Evolutionary conservation across 2,113 vertebrate species (phyloP), one percentile per base, ranked within the genome.

Genomic region (Holacanthus passer): DNA sequence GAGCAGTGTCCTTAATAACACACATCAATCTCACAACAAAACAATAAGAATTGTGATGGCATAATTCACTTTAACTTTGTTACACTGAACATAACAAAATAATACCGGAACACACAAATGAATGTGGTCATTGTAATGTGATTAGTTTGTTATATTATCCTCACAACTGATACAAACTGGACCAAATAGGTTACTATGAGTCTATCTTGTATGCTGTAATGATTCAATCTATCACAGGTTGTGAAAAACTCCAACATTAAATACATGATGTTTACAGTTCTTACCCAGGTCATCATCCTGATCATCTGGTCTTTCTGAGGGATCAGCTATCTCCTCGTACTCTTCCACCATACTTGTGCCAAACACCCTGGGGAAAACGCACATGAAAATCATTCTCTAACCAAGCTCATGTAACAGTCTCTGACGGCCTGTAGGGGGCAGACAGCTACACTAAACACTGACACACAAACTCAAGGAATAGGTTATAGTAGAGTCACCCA

Each of bases 281-380:
- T 94, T 87, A 99, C 98, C 98, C 86, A 96, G 95, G 75, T 99
- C 97, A 73, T 99, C 97, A 84, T 99, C 97, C 70, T 96, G 97
- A 37, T 96, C 94, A n/a, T 97, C 96, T 13, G 95, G 93, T 73
- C 97, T 94, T 85, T 99, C 98, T 58, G 95, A 92, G 1, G 97
- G 97, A 87, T 99, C 97, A 35, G 96, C 97, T 78, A 97, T 99
- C 95, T 98, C 96, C 81, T 99, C 98, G 47, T 99, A 99, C 84
- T 99, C 98, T 87, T 99, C 98, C 72, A 99, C 98, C 98, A 99
- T 99, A 88, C 98, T 99, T 22, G 98, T 99, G 73, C 98, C 98
- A 93, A 99, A 99, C 52, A 99, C 97, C 90, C 98, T 99, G 66
- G 2, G 35, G 24, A 31, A 43, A 66, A 73, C n/a, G n/a, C n/a